Conservation (phyloP, 2,113 vertebrate genomes). For the Ondatra zibethicus region DNA sequence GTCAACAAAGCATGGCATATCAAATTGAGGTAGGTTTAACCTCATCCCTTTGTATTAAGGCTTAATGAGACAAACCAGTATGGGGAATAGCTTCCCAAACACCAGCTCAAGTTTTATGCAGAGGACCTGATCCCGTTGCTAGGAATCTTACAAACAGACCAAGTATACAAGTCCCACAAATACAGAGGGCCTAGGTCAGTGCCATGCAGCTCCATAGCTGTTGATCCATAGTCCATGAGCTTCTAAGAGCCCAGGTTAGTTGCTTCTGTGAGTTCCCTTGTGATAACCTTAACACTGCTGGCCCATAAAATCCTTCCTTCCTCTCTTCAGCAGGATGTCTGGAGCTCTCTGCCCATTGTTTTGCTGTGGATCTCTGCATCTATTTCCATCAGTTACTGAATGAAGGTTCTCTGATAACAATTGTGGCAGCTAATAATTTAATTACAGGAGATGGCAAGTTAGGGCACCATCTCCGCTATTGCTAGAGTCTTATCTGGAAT, state of each 20-base stretch:
- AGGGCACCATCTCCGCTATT: neutral
- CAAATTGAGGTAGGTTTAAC: too few species aligned
- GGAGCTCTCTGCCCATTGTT: neutral
- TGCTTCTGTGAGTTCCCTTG: neutral
- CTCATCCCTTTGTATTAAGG: too few species aligned
- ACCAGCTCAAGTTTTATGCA: too few species aligned
- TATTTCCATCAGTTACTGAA: neutral
- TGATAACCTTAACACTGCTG: too few species aligned
- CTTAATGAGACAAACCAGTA: too few species aligned
- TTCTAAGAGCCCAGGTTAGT: neutral
- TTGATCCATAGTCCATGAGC: too few species aligned
- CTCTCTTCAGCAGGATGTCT: neutral
- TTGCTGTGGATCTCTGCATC: neutral
- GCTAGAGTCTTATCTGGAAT: neutral
- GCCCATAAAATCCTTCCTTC: neutral
- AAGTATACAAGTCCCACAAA: neutral
- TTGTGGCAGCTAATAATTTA: neutral
- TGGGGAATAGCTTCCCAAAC: too few species aligned
- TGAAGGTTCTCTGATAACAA: neutral
- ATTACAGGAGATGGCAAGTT: neutral
- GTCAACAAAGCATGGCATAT: too few species aligned
- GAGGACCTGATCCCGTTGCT: neutral
- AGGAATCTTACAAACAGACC: neutral
- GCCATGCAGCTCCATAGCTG: neutral
- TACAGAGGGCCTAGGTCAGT: neutral